Evolutionary conservation across 2,113 vertebrate genomes (phyloP).

Genomic region (Carassius carassius): DNA sequence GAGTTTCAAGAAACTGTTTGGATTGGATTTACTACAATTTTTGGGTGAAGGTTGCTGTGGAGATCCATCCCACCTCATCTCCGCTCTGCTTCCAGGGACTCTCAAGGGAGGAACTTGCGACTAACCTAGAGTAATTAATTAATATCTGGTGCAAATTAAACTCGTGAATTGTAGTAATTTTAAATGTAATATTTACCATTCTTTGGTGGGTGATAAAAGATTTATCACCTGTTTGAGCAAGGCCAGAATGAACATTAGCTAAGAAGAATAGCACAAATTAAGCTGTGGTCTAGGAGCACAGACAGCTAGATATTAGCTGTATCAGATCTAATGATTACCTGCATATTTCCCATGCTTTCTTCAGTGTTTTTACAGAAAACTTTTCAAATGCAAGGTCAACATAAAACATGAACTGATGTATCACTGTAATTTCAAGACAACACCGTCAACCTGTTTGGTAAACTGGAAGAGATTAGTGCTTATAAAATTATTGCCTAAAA

Average conservation of each 20-base stretch:
- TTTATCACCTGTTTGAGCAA: neutral
- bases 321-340: neutral
- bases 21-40: too few relatives aligned
- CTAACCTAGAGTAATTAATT: slow-evolving; percentile 21
- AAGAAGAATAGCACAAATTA: slow-evolving; percentile 18
- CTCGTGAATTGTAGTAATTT: slow-evolving; percentile 17
- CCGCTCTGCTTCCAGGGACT: slow-evolving; percentile 12
- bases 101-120: slow-evolving; percentile 20
- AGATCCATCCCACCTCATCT: slow-evolving; percentile 1
- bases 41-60: neutral
- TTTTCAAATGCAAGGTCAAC: neutral
- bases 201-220: slow-evolving; percentile 6
- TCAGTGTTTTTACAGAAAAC: neutral
- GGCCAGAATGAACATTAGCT: neutral
- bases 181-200: slow-evolving; percentile 11
- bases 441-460: neutral
- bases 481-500: neutral
- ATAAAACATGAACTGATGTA: neutral
- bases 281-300: neutral
- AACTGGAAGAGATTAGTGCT: neutral
- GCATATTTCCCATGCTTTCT: neutral
- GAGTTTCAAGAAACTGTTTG: too few relatives aligned
- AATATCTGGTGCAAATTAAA: slow-evolving; percentile 24
- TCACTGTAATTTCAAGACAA: neutral
- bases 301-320: neutral